phyloP scores from a whole-genome alignment of 2,888 invertebrate species.

The Nymphalis c-album region DNA sequence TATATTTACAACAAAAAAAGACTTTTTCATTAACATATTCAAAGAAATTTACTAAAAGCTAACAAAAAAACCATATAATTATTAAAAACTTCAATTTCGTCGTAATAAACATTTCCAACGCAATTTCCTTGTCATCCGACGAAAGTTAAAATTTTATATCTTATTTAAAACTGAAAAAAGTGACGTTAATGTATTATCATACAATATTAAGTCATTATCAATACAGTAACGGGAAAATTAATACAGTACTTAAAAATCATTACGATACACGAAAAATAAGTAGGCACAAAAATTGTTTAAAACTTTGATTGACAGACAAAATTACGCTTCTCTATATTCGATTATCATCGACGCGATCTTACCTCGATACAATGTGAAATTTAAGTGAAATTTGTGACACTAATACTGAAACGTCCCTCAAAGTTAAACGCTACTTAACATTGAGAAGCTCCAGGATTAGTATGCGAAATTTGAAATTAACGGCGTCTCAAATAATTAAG shows the following conservation, averaged over 20 bases:
- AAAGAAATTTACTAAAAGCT: no score
- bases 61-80: no score
- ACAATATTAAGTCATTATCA: constrained; percentile 44
- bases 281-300: constrained; percentile 32
- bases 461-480: no score
- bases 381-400: no score
- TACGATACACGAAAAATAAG: constrained; percentile 33
- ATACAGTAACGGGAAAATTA: constrained; percentile 41
- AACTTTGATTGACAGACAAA: constrained; percentile 31
- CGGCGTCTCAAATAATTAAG: no score
- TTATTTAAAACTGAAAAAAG: constrained; percentile 31
- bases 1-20: no score
- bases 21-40: no score
- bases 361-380: no score
- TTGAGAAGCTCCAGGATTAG: no score
- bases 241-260: constrained; percentile 41
- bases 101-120: neutral
- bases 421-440: no score
- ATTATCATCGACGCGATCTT: no score
- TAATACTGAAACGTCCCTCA: no score
- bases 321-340: constrained; percentile 13
- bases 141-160: constrained; percentile 19
- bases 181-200: constrained; percentile 37
- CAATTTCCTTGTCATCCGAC: neutral
- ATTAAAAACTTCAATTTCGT: neutral